Evolutionary conservation across 2,888 invertebrate species (phyloP).

Genomic region (Nesidiocoris tenuis): DNA sequence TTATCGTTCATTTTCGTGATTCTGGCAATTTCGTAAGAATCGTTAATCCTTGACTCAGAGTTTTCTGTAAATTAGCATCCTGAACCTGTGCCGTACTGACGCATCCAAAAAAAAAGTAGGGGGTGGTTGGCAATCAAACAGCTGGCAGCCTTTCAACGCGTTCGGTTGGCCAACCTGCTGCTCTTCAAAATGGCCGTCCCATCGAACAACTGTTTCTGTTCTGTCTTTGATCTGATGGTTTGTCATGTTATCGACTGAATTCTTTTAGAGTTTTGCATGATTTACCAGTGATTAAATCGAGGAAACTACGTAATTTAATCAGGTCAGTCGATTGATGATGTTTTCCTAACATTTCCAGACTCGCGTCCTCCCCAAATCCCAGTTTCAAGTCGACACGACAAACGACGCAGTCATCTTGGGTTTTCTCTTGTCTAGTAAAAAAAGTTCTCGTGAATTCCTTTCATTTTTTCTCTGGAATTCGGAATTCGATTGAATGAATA

Average conservation of each 20-base stretch:
- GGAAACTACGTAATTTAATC: neutral
- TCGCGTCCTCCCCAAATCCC: neutral
- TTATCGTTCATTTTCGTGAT: too few relatives aligned
- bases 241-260: constrained; percentile 18
- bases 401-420: neutral
- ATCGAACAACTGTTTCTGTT: constrained; percentile 14
- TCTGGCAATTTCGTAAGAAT: too few relatives aligned
- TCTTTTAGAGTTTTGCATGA: neutral
- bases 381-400: neutral
- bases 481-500: too few relatives aligned
- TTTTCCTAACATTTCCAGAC: neutral
- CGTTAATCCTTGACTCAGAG: too few relatives aligned
- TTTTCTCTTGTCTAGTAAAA: too few relatives aligned
- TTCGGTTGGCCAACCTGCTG: constrained; percentile 1
- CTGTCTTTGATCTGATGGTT: constrained; percentile 4
- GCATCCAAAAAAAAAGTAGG: too few relatives aligned
- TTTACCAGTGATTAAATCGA: neutral
- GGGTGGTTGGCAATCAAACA: neutral
- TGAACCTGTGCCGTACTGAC: too few relatives aligned
- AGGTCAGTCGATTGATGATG: neutral
- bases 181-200: constrained; percentile 2
- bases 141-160: neutral
- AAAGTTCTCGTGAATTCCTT: too few relatives aligned
- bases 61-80: too few relatives aligned
- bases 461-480: too few relatives aligned